These are phyloP conservation scores for Ichneumon xanthorius DNA, from an alignment of 2,888 invertebrate species.

Conservation along the genomic window DNA sequence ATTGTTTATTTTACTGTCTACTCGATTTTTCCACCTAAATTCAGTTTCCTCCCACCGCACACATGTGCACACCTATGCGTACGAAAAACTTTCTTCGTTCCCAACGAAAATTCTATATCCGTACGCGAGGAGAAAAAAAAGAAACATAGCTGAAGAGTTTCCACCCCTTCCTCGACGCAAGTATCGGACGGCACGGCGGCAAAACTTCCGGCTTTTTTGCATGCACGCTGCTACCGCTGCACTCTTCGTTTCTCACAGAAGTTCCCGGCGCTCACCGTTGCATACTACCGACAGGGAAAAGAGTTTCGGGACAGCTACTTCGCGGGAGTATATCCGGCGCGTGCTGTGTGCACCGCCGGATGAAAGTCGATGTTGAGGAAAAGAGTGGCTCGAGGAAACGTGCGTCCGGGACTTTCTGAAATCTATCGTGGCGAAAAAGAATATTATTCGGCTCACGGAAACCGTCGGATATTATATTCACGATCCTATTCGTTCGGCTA, in stretches of 20 bases:
- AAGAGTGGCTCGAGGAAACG: conserved; percentile 38
- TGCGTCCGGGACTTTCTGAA: conserved; percentile 18
- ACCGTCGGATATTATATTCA: conserved; percentile 13
- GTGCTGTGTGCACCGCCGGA: conserved; percentile 13
- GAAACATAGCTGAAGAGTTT: conserved; percentile 9
- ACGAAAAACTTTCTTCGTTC: conserved; percentile 36
- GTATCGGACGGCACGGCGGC: conserved; percentile 41
- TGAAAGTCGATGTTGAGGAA: conserved; percentile 36
- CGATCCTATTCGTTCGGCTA: neutral
- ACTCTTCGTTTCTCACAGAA: conserved; percentile 27
- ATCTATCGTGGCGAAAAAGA: conserved; percentile 21
- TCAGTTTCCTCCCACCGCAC: conserved; percentile 14
- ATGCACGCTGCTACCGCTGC: conserved; percentile 16
- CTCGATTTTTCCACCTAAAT: conserved; percentile 36
- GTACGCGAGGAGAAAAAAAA: conserved; percentile 6
- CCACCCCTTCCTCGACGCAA: conserved; percentile 19
- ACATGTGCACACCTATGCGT: neutral
- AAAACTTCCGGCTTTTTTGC: conserved; percentile 49
- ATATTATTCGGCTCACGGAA: conserved; percentile 42
- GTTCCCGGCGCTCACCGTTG: conserved; percentile 11
- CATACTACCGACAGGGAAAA: conserved; percentile 22
- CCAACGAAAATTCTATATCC: conserved; percentile 21
- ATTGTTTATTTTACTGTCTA: neutral
- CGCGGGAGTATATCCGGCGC: conserved; percentile 28
- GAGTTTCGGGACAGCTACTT: conserved; percentile 45